Evolutionary conservation across 2,797 vertebrate genomes (phyloP), one percentile per base, ranked within the genome.

Genomic region (Pseudomugil gertrudae): DNA sequence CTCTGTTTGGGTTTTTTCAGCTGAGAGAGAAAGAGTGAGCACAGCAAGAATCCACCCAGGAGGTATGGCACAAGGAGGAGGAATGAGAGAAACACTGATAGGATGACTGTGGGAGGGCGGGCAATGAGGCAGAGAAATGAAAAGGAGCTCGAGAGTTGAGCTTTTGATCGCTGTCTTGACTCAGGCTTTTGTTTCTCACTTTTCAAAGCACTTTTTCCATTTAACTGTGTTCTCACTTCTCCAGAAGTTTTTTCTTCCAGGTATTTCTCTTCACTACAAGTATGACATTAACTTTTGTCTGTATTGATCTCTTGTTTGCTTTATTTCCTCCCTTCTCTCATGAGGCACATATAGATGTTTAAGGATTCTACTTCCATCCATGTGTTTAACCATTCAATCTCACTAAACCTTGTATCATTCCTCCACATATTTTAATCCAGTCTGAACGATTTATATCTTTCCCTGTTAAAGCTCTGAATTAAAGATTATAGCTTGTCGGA

Each of bases 41-140:
- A 45, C 68, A 64, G 77, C 54, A 21, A 74, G 63, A 63, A 66
- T 66, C 70, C 74, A 76, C 53, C 57, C 70, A 57, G 66, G 78
- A 73, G 73, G 60, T 13, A 50, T 63, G 29, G 33, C 66, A 48
- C 32, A 1, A 61, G 59, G 54, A 55, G 71, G n/a, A 33, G 43
- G 30, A 57, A 72, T 40, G 58, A 71, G 59, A 72, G 66, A 57
- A 58, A 58, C 63, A 69, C 69, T 74, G 76, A 77, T 76, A 63
- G 61, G 40, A 66, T 58, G 83, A 65, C 77, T 51, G 70, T 57
- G 56, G 80, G 75, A 80, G 78, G 58, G 48, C 35, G 68, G 59
- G 63, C 61, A 66, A 86, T 87, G 79, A 87, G 73, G 79, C 81
- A 71, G 26, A 67, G 60, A 77, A 47, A 74, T 48, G 63, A 51